A percentile compares a stretch with the other conserved stretches of the same genome.
Evolutionary conservation across 2,113 vertebrate species (phyloP).

Genomic region (Poeciliopsis prolifica): DNA sequence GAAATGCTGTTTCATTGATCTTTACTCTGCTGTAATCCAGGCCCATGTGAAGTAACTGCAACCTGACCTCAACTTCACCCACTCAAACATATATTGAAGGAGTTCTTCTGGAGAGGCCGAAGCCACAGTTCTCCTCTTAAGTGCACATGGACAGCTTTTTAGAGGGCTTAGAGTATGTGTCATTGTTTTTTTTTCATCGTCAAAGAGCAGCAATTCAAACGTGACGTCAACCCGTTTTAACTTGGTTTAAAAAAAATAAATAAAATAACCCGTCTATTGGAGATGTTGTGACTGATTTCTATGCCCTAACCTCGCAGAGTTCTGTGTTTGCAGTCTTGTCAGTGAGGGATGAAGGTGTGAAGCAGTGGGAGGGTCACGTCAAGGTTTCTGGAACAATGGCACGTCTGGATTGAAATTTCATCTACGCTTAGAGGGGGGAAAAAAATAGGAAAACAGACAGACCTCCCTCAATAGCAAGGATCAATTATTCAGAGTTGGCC

Average conservation of each 20-base stretch:
- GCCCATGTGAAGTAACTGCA: too few relatives aligned
- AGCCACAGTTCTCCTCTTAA: too few relatives aligned
- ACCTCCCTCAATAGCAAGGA: slow-evolving; percentile 1
- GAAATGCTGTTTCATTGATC: too few relatives aligned
- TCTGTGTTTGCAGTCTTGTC: not conserved
- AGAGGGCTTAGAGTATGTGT: not conserved
- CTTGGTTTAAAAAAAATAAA: not conserved
- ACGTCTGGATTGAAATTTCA: slow-evolving; percentile 11
- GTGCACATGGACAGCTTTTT: too few relatives aligned
- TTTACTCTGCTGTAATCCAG: too few relatives aligned
- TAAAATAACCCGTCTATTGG: too few relatives aligned
- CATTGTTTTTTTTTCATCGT: not conserved
- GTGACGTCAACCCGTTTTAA: not conserved
- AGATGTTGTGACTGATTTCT: not conserved
- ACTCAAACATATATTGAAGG: too few relatives aligned
- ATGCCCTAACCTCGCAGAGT: not conserved
- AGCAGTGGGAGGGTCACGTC: slow-evolving; percentile 11
- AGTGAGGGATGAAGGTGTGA: slow-evolving; percentile 5
- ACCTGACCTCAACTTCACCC: too few relatives aligned
- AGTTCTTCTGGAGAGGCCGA: too few relatives aligned
- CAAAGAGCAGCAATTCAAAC: not conserved
- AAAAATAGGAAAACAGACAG: not conserved
- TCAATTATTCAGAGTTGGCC: too few relatives aligned
- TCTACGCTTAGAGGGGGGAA: not conserved
- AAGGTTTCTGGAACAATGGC: slow-evolving; percentile 12